phyloP scores from a whole-genome alignment of 2,797 vertebrate genomes.

The Enteromius afrohamiltoni region DNA sequence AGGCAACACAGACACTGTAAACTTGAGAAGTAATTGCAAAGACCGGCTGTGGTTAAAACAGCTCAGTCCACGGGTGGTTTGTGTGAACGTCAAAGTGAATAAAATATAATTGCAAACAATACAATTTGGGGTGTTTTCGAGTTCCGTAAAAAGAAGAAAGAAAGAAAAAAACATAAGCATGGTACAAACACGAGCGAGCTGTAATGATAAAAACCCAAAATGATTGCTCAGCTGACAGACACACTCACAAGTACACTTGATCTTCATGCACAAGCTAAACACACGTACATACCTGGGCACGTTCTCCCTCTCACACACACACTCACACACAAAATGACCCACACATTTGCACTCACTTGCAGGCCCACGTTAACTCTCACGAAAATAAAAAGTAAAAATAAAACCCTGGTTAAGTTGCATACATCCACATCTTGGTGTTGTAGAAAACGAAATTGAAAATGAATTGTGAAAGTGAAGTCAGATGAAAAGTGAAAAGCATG shows the following conservation, averaged over 20 bases:
- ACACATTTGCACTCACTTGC: conserved; percentile 17
- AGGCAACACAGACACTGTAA: conserved; percentile 69
- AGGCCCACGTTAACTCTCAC: conserved; percentile 36
- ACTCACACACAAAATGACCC: conserved; percentile 30
- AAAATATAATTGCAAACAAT: conserved; percentile 75
- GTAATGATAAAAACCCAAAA: conserved; percentile 75
- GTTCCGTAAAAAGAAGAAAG: conserved; percentile 74
- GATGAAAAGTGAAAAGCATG: conserved; percentile 76
- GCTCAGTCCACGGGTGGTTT: conserved; percentile 73
- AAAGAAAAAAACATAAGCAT: conserved; percentile 69
- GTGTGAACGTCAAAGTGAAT: conserved; percentile 67
- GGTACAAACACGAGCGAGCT: conserved; percentile 71
- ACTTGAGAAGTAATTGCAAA: conserved; percentile 66
- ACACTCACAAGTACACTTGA: conserved; percentile 21
- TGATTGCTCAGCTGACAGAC: conserved; percentile 56
- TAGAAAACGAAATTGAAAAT: conserved; percentile 73
- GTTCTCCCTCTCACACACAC: conserved; percentile 23
- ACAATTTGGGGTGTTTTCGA: conserved; percentile 71
- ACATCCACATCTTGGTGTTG: conserved; percentile 76
- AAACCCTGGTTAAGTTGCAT: conserved; percentile 78
- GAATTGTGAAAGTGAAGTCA: conserved; percentile 66
- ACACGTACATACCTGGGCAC: conserved; percentile 54
- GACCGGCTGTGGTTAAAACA: conserved; percentile 67
- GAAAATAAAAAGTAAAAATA: conserved; percentile 69
- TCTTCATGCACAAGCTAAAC: background rate